phyloP scores from a whole-genome alignment of 2,797 vertebrate genomes.

The Furcifer pardalis region DNA sequence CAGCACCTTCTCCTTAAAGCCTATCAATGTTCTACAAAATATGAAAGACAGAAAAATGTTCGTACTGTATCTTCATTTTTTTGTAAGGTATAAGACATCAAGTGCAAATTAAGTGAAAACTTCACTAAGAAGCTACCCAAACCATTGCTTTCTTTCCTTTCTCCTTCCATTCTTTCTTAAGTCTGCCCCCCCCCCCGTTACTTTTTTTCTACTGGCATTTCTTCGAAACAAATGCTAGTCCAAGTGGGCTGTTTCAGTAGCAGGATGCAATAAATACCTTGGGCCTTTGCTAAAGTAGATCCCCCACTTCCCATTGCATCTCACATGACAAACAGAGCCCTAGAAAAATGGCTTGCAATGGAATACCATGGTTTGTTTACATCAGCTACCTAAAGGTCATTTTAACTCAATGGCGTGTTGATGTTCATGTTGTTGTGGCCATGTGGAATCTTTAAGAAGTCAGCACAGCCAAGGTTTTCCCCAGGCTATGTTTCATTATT shows the following conservation, averaged over 20 bases:
- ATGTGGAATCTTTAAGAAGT: slow-evolving; percentile 60
- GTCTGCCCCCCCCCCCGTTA: neutral
- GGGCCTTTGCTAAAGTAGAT: slow-evolving; percentile 21
- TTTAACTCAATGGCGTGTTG: slow-evolving; percentile 66
- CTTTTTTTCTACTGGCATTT: neutral
- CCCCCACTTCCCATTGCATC: slow-evolving; percentile 36
- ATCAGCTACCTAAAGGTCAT: slow-evolving; percentile 59
- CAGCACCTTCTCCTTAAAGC: too few species aligned
- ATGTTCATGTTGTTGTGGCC: slow-evolving; percentile 62
- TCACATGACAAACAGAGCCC: slow-evolving; percentile 44
- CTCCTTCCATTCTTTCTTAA: neutral
- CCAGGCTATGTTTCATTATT: slow-evolving; percentile 61
- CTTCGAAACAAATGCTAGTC: neutral
- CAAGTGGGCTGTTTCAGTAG: neutral
- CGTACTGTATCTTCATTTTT: neutral
- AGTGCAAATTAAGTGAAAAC: neutral
- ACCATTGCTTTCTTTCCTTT: neutral
- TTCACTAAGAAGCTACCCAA: neutral
- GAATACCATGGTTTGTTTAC: slow-evolving; percentile 59
- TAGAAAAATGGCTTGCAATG: slow-evolving; percentile 71
- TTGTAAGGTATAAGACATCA: neutral
- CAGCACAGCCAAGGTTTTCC: slow-evolving; percentile 60
- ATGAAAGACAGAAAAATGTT: too few species aligned
- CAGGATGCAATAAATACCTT: neutral
- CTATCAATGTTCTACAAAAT: too few species aligned